These are phyloP conservation scores for Pelagia noctiluca DNA, from an alignment of 30 jellyfish, hydroid and myxozoan species.

Conservation along the genomic window DNA sequence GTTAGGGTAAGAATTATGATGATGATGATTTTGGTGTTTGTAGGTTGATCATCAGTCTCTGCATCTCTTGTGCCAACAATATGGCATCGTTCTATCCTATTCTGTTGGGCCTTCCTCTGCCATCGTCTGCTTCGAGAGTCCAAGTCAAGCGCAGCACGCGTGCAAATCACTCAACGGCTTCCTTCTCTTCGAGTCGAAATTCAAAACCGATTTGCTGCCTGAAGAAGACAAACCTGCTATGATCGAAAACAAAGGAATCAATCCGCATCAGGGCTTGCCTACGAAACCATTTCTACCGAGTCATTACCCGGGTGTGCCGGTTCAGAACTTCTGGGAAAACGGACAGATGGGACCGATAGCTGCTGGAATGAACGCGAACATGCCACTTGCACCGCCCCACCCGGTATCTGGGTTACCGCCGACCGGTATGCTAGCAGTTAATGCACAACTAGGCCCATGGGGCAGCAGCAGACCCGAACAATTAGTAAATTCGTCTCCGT, in stretches of 20 bases:
- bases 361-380: conserved; percentile 43
- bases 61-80: conserved; percentile 76
- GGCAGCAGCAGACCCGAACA: conserved; percentile 63
- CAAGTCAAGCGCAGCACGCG: conserved; percentile 77
- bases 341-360: conserved; percentile 59
- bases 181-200: conserved; percentile 64
- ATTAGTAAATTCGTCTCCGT: conserved; percentile 45
- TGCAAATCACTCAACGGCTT: conserved; percentile 79
- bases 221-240: conserved; percentile 58
- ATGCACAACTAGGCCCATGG: conserved; percentile 71
- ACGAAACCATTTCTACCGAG: conserved; percentile 53
- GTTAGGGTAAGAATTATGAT: neutral
- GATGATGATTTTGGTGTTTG: neutral
- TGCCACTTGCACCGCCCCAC: conserved; percentile 48
- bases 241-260: conserved; percentile 23
- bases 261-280: conserved; percentile 16
- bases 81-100: conserved; percentile 72
- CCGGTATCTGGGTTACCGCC: conserved; percentile 69
- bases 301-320: conserved; percentile 57
- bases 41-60: conserved; percentile 82
- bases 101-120: conserved; percentile 59
- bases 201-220: conserved; percentile 61
- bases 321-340: conserved; percentile 57
- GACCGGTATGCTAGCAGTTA: conserved; percentile 55
- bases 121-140: conserved; percentile 75